These are phyloP conservation scores for Enhydra lutris DNA, from an alignment of 2,113 vertebrate genomes.

Conservation along the genomic window DNA sequence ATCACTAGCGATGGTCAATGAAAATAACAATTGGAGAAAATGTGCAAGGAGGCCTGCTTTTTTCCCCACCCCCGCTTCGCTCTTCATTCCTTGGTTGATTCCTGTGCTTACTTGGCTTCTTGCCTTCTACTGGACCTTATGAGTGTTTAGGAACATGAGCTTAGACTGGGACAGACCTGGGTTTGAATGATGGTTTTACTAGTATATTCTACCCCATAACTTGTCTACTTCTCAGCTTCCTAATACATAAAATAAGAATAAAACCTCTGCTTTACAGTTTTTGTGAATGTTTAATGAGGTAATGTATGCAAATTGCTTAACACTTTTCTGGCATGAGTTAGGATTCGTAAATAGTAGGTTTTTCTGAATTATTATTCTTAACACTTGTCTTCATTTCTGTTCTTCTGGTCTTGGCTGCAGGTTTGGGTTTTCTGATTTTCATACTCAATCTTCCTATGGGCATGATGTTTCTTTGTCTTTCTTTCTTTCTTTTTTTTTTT, in stretches of 20 bases:
- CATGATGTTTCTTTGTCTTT: neutral
- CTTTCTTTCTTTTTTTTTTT: no score
- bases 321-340: neutral
- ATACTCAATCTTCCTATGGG: neutral
- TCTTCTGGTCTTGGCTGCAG: neutral
- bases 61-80: neutral
- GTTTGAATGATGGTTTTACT: neutral
- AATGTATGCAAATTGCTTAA: neutral
- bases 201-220: neutral
- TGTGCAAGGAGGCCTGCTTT: neutral
- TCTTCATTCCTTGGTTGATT: neutral
- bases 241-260: neutral
- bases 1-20: neutral
- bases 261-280: neutral
- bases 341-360: neutral
- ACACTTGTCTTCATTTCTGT: neutral
- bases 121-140: neutral
- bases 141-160: neutral
- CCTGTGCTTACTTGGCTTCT: neutral
- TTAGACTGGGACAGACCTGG: neutral
- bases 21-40: neutral
- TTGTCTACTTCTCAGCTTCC: neutral
- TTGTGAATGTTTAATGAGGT: neutral
- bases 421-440: neutral
- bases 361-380: neutral